Conservation (phyloP, 2,888 invertebrate genomes). For the Polymixis flavicincta region DNA sequence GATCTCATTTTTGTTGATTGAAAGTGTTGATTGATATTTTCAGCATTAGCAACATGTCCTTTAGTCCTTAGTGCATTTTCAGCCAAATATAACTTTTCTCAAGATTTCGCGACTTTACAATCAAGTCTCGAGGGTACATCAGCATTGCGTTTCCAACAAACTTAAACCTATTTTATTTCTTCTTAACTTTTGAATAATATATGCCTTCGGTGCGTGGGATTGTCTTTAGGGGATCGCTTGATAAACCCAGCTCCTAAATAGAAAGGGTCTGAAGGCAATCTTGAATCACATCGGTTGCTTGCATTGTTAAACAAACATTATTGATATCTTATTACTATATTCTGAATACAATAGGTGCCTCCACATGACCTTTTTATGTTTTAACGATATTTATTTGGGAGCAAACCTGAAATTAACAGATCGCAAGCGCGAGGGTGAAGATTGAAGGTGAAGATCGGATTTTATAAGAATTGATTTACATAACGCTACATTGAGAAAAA, state of each 20-base stretch:
- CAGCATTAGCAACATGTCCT: neutral
- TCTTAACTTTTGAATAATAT: slow-evolving; percentile 62
- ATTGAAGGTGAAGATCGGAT: no score
- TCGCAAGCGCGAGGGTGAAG: neutral
- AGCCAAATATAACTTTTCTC: slow-evolving; percentile 26
- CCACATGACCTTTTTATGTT: slow-evolving; percentile 1
- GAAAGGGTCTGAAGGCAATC: slow-evolving; percentile 48
- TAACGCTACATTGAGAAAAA: neutral
- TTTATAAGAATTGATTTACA: neutral
- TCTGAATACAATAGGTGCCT: slow-evolving; percentile 36
- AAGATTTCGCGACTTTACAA: slow-evolving; percentile 41
- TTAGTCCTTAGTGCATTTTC: slow-evolving; percentile 2
- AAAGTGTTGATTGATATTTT: no score
- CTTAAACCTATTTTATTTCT: slow-evolving; percentile 58
- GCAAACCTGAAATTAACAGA: neutral
- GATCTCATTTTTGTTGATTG: no score
- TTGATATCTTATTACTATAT: slow-evolving; percentile 51
- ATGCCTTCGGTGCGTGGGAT: slow-evolving; percentile 46
- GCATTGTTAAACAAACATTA: slow-evolving; percentile 48
- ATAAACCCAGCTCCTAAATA: slow-evolving; percentile 54
- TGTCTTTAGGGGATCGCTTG: slow-evolving; percentile 51
- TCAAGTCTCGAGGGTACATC: slow-evolving; percentile 51
- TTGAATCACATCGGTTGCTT: slow-evolving; percentile 33
- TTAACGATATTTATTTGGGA: neutral
- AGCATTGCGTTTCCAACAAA: slow-evolving; percentile 47